Evolutionary conservation across 1,140 invertebrate genomes (phyloP), one percentile per base, ranked within the genome.

Genomic region (Oreohelix idahoensis): DNA sequence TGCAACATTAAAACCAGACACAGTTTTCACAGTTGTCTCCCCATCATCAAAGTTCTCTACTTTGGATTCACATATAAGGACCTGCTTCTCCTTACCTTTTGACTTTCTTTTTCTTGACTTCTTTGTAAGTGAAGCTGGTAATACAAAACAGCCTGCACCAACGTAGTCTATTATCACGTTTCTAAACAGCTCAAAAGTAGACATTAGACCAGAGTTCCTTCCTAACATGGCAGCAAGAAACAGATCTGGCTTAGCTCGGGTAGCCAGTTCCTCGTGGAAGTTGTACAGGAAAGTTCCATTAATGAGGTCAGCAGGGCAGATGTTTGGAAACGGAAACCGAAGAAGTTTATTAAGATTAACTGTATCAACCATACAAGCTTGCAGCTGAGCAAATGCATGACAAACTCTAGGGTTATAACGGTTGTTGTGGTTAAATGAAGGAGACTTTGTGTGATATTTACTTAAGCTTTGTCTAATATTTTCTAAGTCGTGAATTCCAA

Each of bases 231-330:
- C 88, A 26, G 74, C 39, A 42, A 89, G 78, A 73, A 85, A 90
- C 45, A 86, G 70, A 39, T 90, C 86, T 4, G 89, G 87, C 39
- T 87, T 86, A 29, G 84, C 69, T 35, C 89, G 80, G 17, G 29
- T 32, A 17, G 85, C 63, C 0, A 91, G 81, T 23, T 90, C 89
- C 32, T 58, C 74, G 74, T 78, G 85, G 51, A 91, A 87, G 81
- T 88, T 89, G 83, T 91, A 90, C 32, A 90, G 20, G 84, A 91
- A 91, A 17, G 87, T 87, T 8, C 90, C 90, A 84, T 87, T 89
- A 79, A 91, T 89, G 32, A 91, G 70, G 5, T 79, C 15, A 15
- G 86, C 83, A 32, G 86, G 85, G 26, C 86, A 71, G 0, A 86
- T 53, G 29, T 69, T 70, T 23, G 49, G 45, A 0, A 90, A 85